These are phyloP conservation scores for Strix aluco DNA, from an alignment of 2,113 vertebrate species.

Conservation along the genomic window DNA sequence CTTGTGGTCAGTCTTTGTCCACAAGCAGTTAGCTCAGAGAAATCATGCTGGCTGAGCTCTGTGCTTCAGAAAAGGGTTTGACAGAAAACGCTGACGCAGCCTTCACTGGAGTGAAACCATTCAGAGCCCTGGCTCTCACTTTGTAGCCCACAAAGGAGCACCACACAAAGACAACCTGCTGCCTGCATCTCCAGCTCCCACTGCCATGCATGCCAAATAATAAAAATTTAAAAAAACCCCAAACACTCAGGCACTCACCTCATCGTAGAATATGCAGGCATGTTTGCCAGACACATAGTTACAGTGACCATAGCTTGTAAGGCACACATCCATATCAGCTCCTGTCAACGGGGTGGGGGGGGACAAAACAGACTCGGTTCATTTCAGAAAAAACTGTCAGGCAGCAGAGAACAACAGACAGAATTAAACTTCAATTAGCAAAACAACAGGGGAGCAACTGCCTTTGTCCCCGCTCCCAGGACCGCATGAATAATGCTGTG, in stretches of 20 bases:
- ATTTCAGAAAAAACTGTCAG: background rate
- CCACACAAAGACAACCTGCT: slow-evolving; percentile 59
- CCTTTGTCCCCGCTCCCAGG: slow-evolving; percentile 45
- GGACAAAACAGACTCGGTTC: slow-evolving; percentile 42
- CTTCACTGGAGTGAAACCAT: slow-evolving; percentile 16
- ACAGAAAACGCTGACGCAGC: slow-evolving; percentile 47
- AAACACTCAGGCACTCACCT: slow-evolving; percentile 78
- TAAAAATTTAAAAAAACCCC: background rate
- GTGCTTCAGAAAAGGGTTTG: slow-evolving; percentile 11
- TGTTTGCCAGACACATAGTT: slow-evolving; percentile 98
- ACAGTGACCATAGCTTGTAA: slow-evolving; percentile 98
- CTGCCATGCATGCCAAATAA: background rate
- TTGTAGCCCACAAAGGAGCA: slow-evolving; percentile 33
- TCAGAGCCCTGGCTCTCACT: slow-evolving; percentile 31
- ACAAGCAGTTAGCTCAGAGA: slow-evolving; percentile 17
- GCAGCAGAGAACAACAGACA: slow-evolving; percentile 32
- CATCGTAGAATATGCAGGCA: slow-evolving; percentile 98
- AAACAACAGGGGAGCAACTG: slow-evolving; percentile 64
- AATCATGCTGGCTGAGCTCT: background rate
- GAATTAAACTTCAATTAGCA: slow-evolving; percentile 52
- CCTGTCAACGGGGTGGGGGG: slow-evolving; percentile 70
- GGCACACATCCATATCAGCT: slow-evolving; percentile 99
- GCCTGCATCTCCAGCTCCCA: slow-evolving; percentile 27
- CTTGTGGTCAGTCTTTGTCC: slow-evolving; percentile 29
- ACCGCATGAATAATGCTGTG: slow-evolving; percentile 56